Evolutionary conservation across 2,797 vertebrate genomes (phyloP).

Genomic region (Chaetophractus vellerosus): DNA sequence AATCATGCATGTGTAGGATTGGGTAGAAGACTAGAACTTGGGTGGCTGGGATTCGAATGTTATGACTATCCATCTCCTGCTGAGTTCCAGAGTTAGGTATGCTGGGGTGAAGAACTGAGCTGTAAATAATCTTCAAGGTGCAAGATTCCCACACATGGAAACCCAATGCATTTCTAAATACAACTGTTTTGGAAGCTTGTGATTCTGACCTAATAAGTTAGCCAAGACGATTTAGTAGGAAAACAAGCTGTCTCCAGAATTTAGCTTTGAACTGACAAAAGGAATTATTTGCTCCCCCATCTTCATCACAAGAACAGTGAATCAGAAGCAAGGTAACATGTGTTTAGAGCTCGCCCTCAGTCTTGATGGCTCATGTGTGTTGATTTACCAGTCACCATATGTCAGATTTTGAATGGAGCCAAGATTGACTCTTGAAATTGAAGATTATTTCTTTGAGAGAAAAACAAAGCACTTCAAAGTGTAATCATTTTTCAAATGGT

Average conservation of each 20-base stretch:
- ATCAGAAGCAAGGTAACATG: background rate
- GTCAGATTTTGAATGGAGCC: conserved; percentile 17
- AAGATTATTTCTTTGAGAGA: conserved; percentile 17
- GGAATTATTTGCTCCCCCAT: background rate
- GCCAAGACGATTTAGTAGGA: conserved; percentile 51
- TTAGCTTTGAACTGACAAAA: conserved; percentile 65
- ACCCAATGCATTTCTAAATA: conserved; percentile 13
- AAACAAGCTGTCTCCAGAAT: conserved; percentile 30
- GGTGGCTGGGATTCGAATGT: background rate
- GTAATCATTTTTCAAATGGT: conserved; percentile 43
- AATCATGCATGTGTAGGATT: background rate
- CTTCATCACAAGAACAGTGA: background rate
- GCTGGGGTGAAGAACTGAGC: background rate
- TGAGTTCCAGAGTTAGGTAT: background rate
- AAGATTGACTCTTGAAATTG: background rate
- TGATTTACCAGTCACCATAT: background rate
- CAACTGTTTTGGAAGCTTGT: conserved; percentile 2
- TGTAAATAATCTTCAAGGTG: conserved; percentile 29
- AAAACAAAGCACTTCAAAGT: conserved; percentile 59
- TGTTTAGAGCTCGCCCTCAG: background rate
- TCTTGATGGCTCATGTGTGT: conserved; percentile 80
- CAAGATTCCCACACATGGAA: background rate
- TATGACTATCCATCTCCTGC: background rate
- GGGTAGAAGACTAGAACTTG: background rate
- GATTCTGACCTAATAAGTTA: background rate